phyloP scores from a whole-genome alignment of 2,113 vertebrate species.

The Cryptomyrus ogoouensis region DNA sequence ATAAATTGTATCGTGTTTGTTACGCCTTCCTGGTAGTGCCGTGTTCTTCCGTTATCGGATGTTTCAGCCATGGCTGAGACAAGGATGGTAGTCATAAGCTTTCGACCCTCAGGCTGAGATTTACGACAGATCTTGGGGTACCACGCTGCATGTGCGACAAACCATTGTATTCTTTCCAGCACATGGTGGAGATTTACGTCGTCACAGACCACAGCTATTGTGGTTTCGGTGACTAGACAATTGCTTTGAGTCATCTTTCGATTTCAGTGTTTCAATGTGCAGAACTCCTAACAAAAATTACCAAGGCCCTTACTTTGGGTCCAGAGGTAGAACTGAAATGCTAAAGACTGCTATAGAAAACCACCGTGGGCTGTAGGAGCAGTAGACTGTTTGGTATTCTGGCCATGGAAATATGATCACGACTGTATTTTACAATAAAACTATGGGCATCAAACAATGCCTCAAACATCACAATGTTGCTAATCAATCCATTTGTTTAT shows the following conservation, averaged over 20 bases:
- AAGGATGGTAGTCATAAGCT: not conserved
- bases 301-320: not conserved
- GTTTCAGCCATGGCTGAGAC: not conserved
- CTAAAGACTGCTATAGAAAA: not conserved
- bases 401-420: not conserved
- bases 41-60: not conserved
- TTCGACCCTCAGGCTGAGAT: not conserved
- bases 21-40: not conserved
- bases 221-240: not conserved
- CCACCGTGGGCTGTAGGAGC: not conserved
- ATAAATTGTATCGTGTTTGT: not conserved
- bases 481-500: conserved; percentile 6
- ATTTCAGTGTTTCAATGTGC: not conserved
- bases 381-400: not conserved
- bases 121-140: not conserved
- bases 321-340: not conserved
- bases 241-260: not conserved
- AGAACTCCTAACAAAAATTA: not conserved
- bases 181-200: not conserved
- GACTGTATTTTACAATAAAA: not conserved
- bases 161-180: not conserved
- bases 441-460: not conserved
- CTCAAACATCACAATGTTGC: not conserved
- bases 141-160: not conserved
- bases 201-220: not conserved